Conservation (phyloP, 2,113 vertebrate species). For the Tetrao urogallus region DNA sequence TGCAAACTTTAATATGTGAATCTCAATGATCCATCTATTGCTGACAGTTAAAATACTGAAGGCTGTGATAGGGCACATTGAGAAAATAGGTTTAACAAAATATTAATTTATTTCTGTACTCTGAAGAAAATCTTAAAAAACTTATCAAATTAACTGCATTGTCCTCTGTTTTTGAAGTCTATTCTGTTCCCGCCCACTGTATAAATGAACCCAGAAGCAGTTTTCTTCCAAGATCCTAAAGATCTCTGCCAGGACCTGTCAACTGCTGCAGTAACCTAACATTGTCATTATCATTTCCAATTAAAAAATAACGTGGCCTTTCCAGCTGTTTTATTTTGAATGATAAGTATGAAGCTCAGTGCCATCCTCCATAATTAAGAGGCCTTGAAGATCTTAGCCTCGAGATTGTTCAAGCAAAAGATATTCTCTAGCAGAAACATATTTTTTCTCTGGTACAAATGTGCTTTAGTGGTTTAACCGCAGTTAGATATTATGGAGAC, state of each 20-base stretch:
- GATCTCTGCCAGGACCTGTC: not conserved
- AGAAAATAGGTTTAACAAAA: not conserved
- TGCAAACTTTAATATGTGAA: not conserved
- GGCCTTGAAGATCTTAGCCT: constrained; percentile 71
- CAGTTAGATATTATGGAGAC: constrained; percentile 65
- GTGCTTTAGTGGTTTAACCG: constrained; percentile 53
- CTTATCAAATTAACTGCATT: not conserved
- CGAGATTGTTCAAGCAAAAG: constrained; percentile 72
- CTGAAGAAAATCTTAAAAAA: not conserved
- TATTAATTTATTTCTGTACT: not conserved
- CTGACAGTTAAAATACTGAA: not conserved
- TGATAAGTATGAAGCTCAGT: constrained; percentile 61
- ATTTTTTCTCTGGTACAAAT: constrained; percentile 61
- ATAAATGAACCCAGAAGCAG: not conserved
- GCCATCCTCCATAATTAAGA: constrained; percentile 74
- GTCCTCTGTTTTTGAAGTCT: not conserved
- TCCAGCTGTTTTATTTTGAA: constrained; percentile 61
- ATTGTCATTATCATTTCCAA: constrained; percentile 7
- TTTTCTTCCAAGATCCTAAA: not conserved
- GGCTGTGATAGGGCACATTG: not conserved
- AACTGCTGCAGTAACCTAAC: not conserved
- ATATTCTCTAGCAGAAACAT: constrained; percentile 57
- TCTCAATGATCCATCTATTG: not conserved
- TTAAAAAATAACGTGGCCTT: not conserved
- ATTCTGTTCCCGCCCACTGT: not conserved